phyloP scores from a whole-genome alignment of 2,113 vertebrate genomes.

The Elephantulus edwardii region DNA sequence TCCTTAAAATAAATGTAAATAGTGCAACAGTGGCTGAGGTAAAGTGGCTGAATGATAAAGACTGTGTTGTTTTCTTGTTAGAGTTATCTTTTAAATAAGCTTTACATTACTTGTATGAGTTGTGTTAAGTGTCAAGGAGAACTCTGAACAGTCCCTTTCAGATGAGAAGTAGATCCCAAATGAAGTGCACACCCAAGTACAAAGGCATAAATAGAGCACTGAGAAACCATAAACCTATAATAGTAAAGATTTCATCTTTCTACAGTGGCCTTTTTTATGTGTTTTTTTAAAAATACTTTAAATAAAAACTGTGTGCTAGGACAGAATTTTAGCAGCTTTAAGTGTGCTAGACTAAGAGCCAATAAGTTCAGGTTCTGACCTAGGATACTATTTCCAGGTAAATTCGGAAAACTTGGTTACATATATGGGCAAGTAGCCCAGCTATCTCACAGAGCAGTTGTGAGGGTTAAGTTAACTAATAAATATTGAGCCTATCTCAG shows the following conservation, averaged over 20 bases:
- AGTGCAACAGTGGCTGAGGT: not conserved
- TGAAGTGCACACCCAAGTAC: constrained; percentile 24
- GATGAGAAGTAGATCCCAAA: constrained; percentile 2
- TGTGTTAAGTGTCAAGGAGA: constrained; percentile 8
- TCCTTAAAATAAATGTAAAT: constrained; percentile 31
- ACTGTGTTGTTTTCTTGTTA: not conserved
- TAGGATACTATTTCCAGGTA: constrained; percentile 17
- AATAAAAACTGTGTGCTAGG: not conserved
- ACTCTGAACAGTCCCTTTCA: not conserved
- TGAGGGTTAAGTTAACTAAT: not conserved
- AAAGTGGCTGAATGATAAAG: not conserved
- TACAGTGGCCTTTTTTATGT: not conserved
- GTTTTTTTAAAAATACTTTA: not conserved
- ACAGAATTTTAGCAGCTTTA: constrained; percentile 16
- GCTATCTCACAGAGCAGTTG: not conserved
- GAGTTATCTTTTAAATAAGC: constrained; percentile 37
- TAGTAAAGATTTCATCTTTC: not conserved
- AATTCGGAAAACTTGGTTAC: not conserved
- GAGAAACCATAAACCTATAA: not conserved
- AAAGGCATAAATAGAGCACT: not conserved
- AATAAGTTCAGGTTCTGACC: not conserved
- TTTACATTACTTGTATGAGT: constrained; percentile 9
- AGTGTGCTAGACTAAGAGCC: not conserved
- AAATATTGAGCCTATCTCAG: not conserved
- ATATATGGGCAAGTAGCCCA: not conserved